Conservation (phyloP, 37 sponge, comb jelly and placozoan genomes). For the Ephydatia muelleri region DNA sequence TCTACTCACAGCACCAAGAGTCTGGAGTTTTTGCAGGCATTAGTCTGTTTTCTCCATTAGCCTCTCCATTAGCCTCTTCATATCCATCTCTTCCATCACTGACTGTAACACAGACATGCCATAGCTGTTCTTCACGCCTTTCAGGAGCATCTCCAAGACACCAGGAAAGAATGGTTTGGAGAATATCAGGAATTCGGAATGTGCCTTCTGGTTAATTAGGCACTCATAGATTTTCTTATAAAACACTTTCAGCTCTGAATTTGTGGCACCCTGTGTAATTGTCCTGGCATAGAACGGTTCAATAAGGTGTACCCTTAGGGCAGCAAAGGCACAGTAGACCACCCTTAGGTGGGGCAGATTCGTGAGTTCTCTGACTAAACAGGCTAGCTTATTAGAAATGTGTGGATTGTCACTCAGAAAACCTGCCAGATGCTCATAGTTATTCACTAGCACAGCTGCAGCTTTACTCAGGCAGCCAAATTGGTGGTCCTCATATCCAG, state of each 20-base stretch:
- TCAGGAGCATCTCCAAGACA: background rate
- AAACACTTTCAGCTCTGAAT: conserved; percentile 1
- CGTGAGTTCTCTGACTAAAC: background rate
- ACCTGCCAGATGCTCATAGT: background rate
- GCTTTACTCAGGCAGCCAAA: background rate
- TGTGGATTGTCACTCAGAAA: background rate
- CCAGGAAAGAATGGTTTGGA: background rate
- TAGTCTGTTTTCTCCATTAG: background rate
- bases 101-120: background rate
- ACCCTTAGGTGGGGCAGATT: background rate
- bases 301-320: background rate
- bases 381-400: background rate
- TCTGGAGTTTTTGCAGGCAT: background rate
- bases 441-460: background rate
- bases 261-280: background rate
- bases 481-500: background rate
- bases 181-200: background rate
- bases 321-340: background rate
- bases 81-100: background rate
- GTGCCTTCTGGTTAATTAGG: background rate
- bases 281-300: background rate
- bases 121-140: background rate
- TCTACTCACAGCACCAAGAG: background rate
- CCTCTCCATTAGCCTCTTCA: background rate
- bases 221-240: background rate